A percentile compares a stretch with the other conserved stretches of the same genome.
These are phyloP conservation scores for Morelia viridis DNA, from an alignment of 2,797 vertebrate species.

Conservation along the genomic window DNA sequence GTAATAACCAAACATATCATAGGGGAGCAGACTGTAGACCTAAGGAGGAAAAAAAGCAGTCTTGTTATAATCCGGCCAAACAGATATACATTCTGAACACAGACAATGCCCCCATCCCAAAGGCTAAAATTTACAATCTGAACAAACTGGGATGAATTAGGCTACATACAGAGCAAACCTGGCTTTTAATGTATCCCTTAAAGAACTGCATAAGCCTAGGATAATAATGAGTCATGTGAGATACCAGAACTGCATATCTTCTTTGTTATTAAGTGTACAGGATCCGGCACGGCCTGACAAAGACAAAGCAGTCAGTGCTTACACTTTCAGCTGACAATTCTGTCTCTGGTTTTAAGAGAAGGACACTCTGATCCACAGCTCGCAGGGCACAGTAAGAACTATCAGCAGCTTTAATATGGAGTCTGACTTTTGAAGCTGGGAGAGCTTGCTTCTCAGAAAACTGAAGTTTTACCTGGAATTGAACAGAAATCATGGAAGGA, in stretches of 20 bases:
- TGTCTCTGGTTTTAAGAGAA: conserved; percentile 57
- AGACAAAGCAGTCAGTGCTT: neutral
- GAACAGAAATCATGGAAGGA: neutral
- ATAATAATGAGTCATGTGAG: neutral
- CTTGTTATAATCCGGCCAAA: neutral
- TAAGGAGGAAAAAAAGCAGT: conserved; percentile 28
- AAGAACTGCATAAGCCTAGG: neutral
- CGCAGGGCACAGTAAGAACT: conserved; percentile 70
- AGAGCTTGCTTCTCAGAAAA: conserved; percentile 59
- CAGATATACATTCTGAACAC: no score
- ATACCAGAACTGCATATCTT: no score
- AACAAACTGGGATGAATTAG: no score
- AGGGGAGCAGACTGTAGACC: conserved; percentile 68
- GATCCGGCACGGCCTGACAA: neutral
- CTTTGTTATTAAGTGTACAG: neutral
- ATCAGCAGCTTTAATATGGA: conserved; percentile 65
- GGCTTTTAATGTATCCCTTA: neutral
- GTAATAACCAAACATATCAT: conserved; percentile 64
- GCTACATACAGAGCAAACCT: neutral
- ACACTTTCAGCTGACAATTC: conserved; percentile 64
- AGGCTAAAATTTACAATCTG: neutral
- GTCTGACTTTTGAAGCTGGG: conserved; percentile 53
- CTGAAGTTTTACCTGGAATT: conserved; percentile 66
- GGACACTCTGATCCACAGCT: conserved; percentile 68
- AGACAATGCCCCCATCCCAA: neutral